Conservation (phyloP, 2,888 invertebrate species). For the Physocephala rufipes region DNA sequence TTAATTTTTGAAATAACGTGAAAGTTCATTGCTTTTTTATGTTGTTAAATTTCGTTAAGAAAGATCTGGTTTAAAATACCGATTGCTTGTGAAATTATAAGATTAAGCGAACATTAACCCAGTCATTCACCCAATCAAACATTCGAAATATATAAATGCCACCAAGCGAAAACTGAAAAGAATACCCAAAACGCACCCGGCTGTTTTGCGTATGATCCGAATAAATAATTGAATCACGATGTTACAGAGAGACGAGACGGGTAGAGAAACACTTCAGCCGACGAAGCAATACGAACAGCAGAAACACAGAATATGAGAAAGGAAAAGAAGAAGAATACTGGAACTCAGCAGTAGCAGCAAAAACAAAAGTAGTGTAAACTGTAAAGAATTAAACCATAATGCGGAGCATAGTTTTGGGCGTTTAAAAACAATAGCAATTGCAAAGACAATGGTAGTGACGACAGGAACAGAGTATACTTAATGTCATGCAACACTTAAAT, state of each 20-base stretch:
- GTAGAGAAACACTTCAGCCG: not conserved
- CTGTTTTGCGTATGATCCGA: conserved; percentile 37
- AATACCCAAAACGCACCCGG: conserved; percentile 28
- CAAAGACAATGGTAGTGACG: not conserved
- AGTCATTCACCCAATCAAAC: not conserved
- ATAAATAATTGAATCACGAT: conserved; percentile 42
- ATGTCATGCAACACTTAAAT: no score
- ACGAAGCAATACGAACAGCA: no score
- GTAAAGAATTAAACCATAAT: not conserved
- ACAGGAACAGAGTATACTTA: no score
- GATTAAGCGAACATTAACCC: not conserved
- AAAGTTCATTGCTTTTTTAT: no score
- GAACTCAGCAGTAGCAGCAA: not conserved
- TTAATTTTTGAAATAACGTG: no score
- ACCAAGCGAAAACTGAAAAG: conserved; percentile 21
- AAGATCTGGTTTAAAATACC: no score
- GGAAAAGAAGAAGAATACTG: not conserved
- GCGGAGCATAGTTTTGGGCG: not conserved
- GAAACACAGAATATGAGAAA: no score
- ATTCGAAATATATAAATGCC: not conserved
- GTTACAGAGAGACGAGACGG: not conserved
- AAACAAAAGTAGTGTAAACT: not conserved
- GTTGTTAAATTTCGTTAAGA: no score
- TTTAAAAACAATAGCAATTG: not conserved
- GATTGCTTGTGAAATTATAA: no score